Base-by-base conservation (phyloP, 2,888 invertebrate species). In the Lithodes maja region DNA sequence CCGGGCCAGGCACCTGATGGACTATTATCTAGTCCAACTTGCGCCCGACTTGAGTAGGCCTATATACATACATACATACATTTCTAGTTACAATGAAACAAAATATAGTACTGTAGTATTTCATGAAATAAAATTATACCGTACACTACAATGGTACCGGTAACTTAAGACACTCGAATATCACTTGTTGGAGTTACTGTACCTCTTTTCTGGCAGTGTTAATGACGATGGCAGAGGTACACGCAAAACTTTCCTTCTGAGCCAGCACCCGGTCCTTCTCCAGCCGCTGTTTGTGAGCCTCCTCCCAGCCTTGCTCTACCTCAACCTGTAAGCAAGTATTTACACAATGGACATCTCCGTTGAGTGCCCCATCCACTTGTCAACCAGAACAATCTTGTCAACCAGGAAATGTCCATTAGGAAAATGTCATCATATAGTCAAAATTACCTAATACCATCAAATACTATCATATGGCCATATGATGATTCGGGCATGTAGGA, bases 221-320 rank as follows among this genome's bases (percentile, higher is more conserved):
- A 68, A 89, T 78, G 54, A 52, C 75, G 33, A 89, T 89, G 69
- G 80, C 74, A 33, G 84, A 81, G 5, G 88, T 89, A 52, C 79
- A 85, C n/a, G 85, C 85, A 55, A 89, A 75, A 68, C 85, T 85
- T 69, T 85, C 88, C 74, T 69, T 84, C 53, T 89, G 84, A n/a
- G 88, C 88, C 33, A 49, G n/a, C 2, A 75, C 68, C 49, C 71
- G 84, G 75, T 89, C 88, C 54, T 71, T 55, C 75, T 89, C 88
- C 68, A 89, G 55, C n/a, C 80, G 83, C 61, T 80, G 88, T 50
- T 81, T 77, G 68, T 89, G 88, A 77, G 74, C 88, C 54, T 85
- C 88, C 68, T 89, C 83, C 88, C 88, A 89, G 15, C 85, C 88
- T 55, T 68, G 77, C 69, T 89, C 88, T 17, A 85, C 85, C 74